phyloP scores from a whole-genome alignment of 2,113 vertebrate genomes.

The Delphinus delphis region DNA sequence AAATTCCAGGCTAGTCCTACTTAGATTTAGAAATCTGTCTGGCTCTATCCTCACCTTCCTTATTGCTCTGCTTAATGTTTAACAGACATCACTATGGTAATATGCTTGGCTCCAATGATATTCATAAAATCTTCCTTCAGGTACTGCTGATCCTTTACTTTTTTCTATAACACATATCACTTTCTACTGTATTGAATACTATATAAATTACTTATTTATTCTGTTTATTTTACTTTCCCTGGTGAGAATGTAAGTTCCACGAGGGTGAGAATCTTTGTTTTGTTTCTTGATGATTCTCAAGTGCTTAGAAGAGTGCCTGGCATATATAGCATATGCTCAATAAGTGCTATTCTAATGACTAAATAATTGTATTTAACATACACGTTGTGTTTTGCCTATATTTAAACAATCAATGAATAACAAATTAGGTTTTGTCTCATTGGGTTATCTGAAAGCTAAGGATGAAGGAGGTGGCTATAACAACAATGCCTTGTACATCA shows the following conservation, averaged over 20 bases:
- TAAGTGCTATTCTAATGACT: not conserved
- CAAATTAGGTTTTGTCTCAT: constrained; percentile 2
- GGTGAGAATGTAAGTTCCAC: not conserved
- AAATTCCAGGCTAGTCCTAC: not conserved
- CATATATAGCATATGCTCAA: not conserved
- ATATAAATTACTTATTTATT: not conserved
- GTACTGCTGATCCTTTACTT: not conserved
- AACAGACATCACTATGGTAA: not conserved
- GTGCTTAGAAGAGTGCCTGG: not conserved
- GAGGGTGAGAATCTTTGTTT: not conserved
- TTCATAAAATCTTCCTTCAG: not conserved
- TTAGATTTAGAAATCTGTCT: not conserved
- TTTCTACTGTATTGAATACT: not conserved
- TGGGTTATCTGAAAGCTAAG: constrained; percentile 25
- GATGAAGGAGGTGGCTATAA: not conserved
- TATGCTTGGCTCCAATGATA: not conserved
- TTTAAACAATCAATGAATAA: constrained; percentile 11
- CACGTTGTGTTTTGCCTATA: not conserved
- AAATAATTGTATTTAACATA: not conserved
- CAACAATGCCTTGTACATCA: not conserved
- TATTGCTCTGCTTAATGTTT: not conserved
- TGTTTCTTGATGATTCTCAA: constrained; percentile 6
- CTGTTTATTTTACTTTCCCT: constrained; percentile 19
- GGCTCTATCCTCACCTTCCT: not conserved
- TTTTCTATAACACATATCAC: not conserved